A percentile compares a stretch with the other conserved stretches of the same genome.
Evolutionary conservation across 2,797 vertebrate genomes (phyloP).

Genomic region (Poecile montanus): DNA sequence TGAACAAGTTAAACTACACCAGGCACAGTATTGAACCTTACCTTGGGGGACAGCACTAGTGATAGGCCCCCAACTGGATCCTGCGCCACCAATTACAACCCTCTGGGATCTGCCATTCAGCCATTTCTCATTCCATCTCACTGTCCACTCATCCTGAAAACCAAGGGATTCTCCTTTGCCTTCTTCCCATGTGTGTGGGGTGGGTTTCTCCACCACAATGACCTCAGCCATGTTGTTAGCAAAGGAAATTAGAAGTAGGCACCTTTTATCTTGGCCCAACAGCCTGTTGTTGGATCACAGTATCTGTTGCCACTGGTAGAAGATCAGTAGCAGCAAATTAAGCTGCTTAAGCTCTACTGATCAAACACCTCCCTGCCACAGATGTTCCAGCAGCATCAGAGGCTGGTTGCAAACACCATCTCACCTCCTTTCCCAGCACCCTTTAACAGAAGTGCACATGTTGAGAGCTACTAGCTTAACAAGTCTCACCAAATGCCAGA

Average conservation of each 20-base stretch:
- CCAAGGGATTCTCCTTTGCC: neutral
- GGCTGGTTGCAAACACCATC: neutral
- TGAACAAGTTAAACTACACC: neutral
- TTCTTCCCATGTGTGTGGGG: rapidly evolving
- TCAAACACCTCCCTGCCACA: neutral
- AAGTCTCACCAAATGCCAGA: neutral
- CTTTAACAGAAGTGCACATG: neutral
- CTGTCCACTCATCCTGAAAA: neutral
- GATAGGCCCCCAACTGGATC: rapidly evolving
- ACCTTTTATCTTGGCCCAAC: neutral
- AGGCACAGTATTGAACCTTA: neutral
- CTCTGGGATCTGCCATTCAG: neutral
- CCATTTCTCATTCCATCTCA: neutral
- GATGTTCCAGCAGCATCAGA: neutral
- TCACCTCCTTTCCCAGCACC: neutral
- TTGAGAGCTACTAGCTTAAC: neutral
- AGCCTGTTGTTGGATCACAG: neutral
- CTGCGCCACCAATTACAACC: neutral
- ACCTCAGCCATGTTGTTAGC: neutral
- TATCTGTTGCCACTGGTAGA: neutral
- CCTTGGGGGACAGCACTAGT: neutral
- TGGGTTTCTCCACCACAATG: neutral
- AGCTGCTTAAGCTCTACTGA: neutral
- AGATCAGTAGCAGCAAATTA: constrained; percentile 2
- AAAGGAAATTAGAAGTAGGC: neutral